Percentiles rank a stretch among this genome's conserved stretches.
Evolutionary conservation across 2,113 vertebrate species (phyloP).

Genomic region (Tachuris rubrigastra): DNA sequence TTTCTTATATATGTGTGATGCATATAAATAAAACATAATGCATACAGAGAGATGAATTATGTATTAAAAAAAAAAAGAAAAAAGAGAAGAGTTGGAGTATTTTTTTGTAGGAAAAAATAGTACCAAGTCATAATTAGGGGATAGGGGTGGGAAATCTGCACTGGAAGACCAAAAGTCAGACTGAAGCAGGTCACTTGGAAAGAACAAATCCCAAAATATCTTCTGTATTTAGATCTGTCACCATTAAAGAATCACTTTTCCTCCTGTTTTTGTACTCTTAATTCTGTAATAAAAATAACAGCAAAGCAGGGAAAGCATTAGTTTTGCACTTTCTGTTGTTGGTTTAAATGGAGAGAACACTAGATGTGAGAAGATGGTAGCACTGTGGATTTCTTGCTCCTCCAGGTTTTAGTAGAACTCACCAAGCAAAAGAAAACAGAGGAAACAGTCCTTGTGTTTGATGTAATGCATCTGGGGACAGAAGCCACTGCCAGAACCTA

Average conservation of each 20-base stretch:
- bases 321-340: rapidly evolving
- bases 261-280: not conserved
- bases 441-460: constrained; percentile 82
- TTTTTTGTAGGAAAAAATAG: not conserved
- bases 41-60: not conserved
- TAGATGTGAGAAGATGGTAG: not conserved
- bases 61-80: not conserved
- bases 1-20: not conserved
- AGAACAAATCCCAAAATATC: not conserved
- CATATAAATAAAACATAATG: not conserved
- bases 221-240: not conserved
- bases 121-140: not conserved
- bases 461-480: constrained; percentile 86
- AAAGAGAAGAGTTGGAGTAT: not conserved
- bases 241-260: not conserved
- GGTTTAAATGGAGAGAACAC: not conserved
- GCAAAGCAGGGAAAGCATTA: not conserved
- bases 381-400: not conserved
- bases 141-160: not conserved
- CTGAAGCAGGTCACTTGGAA: not conserved
- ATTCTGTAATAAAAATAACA: not conserved
- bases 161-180: not conserved
- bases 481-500: constrained; percentile 84
- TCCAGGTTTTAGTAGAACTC: constrained; percentile 89
- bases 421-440: constrained; percentile 83